phyloP scores from a whole-genome alignment of 2,888 invertebrate genomes.

The Chalcosyrphus nemorum region DNA sequence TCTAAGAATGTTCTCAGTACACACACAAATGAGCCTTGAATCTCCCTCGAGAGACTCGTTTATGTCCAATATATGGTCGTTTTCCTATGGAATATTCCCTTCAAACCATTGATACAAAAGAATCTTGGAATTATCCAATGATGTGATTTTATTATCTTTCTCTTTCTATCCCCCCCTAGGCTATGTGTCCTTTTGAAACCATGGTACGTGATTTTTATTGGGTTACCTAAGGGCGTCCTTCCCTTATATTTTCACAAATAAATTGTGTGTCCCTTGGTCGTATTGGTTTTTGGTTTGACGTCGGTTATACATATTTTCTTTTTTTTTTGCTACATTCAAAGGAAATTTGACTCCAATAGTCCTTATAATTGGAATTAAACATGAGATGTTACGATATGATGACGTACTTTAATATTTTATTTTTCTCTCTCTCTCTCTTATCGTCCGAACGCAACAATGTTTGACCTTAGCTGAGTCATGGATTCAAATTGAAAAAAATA shows the following conservation, averaged over 20 bases:
- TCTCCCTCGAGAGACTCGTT: constrained; percentile 10
- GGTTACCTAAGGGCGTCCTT: background rate
- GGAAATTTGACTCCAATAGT: background rate
- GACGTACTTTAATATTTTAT: background rate
- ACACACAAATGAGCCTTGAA: background rate
- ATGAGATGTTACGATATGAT: background rate
- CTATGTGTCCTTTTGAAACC: background rate
- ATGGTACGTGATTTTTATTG: constrained; percentile 46
- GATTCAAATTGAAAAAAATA: background rate
- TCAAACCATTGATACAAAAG: background rate
- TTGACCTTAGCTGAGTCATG: background rate
- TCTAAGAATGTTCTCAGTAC: background rate
- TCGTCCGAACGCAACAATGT: too few species aligned
- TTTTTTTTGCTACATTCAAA: background rate
- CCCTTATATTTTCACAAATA: constrained; percentile 26
- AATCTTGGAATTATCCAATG: constrained; percentile 8
- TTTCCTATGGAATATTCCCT: constrained; percentile 12
- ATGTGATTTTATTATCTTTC: constrained; percentile 27
- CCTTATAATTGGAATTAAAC: constrained; percentile 16
- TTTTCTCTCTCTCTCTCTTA: too few species aligned
- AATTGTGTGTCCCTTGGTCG: background rate
- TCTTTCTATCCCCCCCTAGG: background rate
- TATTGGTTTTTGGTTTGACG: background rate
- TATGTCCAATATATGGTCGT: constrained; percentile 14
- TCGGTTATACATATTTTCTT: too few species aligned